Percentiles rank a stretch among this genome's conserved stretches.
These are phyloP conservation scores for Cossypha polioptera DNA, from an alignment of 2,797 vertebrate species.

Conservation along the genomic window DNA sequence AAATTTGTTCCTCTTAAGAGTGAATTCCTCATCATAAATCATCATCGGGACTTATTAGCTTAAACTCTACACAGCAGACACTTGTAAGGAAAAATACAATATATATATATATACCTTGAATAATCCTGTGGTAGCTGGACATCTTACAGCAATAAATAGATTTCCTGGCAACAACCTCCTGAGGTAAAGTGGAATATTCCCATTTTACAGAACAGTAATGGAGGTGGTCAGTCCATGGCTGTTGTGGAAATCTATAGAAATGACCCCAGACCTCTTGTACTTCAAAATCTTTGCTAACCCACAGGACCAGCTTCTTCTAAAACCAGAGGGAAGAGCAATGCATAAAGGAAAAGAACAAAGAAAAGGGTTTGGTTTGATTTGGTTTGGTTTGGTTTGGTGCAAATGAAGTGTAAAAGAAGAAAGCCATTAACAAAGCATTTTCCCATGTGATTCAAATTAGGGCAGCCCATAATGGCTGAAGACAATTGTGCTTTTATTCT, in stretches of 20 bases:
- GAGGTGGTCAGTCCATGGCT: background rate
- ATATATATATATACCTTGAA: background rate
- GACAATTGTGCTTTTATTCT: slow-evolving; percentile 27
- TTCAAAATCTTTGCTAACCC: background rate
- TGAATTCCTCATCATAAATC: background rate
- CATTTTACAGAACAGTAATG: background rate
- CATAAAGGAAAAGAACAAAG: slow-evolving; percentile 36
- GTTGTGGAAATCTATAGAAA: background rate
- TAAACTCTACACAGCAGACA: background rate
- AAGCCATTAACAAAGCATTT: slow-evolving; percentile 24
- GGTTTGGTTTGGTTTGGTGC: background rate
- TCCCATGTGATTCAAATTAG: slow-evolving; percentile 43
- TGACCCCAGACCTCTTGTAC: background rate
- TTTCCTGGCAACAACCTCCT: background rate
- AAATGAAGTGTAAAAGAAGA: slow-evolving; percentile 16
- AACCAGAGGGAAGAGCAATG: background rate
- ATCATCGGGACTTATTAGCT: background rate
- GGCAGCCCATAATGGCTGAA: background rate
- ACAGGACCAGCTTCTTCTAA: background rate
- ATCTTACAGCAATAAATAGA: background rate
- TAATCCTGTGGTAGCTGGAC: background rate
- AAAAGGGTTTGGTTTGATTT: background rate
- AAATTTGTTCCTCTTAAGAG: slow-evolving; percentile 30
- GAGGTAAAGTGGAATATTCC: background rate
- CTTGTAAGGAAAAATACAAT: background rate